phyloP scores from a whole-genome alignment of 2,888 invertebrate genomes.

The Parthenolecanium corni region DNA sequence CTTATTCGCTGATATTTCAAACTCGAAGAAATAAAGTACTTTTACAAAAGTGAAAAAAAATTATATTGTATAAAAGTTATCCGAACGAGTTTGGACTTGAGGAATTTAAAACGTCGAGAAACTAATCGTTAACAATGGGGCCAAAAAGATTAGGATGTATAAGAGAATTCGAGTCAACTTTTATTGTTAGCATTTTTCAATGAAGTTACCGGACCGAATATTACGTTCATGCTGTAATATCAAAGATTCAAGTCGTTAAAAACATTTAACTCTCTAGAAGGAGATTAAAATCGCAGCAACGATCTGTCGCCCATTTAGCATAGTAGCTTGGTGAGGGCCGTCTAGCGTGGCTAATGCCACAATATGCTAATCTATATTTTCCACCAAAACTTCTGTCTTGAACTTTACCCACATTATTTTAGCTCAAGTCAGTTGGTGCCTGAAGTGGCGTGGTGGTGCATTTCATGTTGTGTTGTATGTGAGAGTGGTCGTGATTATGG shows the following conservation, averaged over 20 bases:
- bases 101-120: conserved; percentile 15
- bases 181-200: conserved; percentile 14
- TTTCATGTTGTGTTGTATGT: too few relatives aligned
- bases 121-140: conserved; percentile 16
- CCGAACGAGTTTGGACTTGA: not conserved
- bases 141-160: conserved; percentile 11
- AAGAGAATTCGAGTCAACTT: conserved; percentile 11
- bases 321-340: conserved; percentile 16
- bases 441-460: too few relatives aligned
- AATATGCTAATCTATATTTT: conserved; percentile 16
- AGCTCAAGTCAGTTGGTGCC: too few relatives aligned
- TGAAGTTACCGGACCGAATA: conserved; percentile 10
- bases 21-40: too few relatives aligned
- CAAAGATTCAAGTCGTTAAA: conserved; percentile 13
- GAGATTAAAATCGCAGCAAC: conserved; percentile 17
- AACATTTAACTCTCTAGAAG: conserved; percentile 11
- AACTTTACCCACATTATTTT: conserved; percentile 9
- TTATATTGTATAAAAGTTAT: too few relatives aligned
- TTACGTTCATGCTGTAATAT: conserved; percentile 11
- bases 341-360: conserved; percentile 18
- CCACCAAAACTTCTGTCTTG: conserved; percentile 7
- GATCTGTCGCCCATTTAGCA: conserved; percentile 15
- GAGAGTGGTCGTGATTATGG: too few relatives aligned
- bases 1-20: too few relatives aligned
- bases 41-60: too few relatives aligned